A percentile compares a stretch with the other conserved stretches of the same genome.
phyloP scores from a whole-genome alignment of 2,888 invertebrate genomes.

The Metalampra italica region DNA sequence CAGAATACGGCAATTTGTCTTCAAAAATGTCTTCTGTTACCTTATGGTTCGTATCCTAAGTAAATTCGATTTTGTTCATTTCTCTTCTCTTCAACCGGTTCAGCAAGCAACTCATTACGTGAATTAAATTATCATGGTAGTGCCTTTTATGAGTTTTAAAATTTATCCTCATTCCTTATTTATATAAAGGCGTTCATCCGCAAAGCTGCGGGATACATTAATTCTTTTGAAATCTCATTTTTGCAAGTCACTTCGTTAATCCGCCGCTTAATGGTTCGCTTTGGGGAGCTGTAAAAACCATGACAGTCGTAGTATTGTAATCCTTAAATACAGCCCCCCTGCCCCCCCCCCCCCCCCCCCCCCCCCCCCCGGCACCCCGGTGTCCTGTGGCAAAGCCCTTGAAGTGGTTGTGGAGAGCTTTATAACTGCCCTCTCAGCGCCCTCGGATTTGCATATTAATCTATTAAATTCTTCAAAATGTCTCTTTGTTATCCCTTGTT shows the following conservation, averaged over 20 bases:
- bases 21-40: too few species aligned
- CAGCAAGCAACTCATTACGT: background rate
- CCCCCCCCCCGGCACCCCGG: too few species aligned
- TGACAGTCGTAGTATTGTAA: slow-evolving; percentile 1
- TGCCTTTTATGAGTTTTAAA: slow-evolving; percentile 2
- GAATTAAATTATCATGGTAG: background rate
- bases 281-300: background rate
- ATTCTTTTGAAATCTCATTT: slow-evolving; percentile 4
- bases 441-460: slow-evolving; percentile 18
- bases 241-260: slow-evolving; percentile 7
- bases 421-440: slow-evolving; percentile 6
- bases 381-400: background rate
- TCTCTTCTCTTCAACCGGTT: background rate
- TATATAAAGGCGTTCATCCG: background rate
- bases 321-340: background rate
- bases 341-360: too few species aligned
- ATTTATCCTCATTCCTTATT: slow-evolving; percentile 1
- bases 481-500: background rate
- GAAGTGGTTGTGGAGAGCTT: background rate
- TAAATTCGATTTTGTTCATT: background rate
- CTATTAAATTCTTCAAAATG: slow-evolving; percentile 11
- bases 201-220: background rate
- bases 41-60: background rate
- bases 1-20: too few species aligned
- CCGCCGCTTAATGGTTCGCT: slow-evolving; percentile 3